A percentile compares a stretch with the other conserved stretches of the same genome.
Conservation (phyloP, 2,797 vertebrate species). For the Phoxinus dragarum region DNA sequence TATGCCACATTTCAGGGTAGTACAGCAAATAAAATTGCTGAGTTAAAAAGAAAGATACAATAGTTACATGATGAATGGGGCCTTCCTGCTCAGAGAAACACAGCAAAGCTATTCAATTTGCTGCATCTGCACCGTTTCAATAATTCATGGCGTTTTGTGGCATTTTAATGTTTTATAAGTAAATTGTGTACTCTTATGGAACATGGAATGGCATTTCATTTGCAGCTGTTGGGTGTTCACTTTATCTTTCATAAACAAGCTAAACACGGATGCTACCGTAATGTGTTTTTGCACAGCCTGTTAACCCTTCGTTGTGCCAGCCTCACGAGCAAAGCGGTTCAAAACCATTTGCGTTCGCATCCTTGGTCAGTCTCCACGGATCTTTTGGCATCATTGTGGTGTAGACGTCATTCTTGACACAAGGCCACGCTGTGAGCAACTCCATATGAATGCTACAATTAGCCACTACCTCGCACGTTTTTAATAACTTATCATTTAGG, state of each 20-base stretch:
- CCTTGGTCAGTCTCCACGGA: not conserved
- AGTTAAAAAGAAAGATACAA: constrained; percentile 86
- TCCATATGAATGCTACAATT: constrained; percentile 57
- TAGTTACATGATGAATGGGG: constrained; percentile 85
- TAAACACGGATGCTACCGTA: constrained; percentile 52
- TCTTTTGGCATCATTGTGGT: not conserved
- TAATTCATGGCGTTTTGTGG: constrained; percentile 85
- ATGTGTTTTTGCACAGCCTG: constrained; percentile 54
- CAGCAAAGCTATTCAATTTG: constrained; percentile 84
- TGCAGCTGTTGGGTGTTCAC: constrained; percentile 61
- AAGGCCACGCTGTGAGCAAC: constrained; percentile 69
- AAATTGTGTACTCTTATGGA: constrained; percentile 80
- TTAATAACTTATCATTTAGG: constrained; percentile 76
- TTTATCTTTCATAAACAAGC: constrained; percentile 66
- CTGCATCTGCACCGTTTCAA: constrained; percentile 85
- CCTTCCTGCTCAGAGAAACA: constrained; percentile 78
- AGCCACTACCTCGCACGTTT: constrained; percentile 65
- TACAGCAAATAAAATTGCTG: constrained; percentile 62
- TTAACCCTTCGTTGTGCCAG: constrained; percentile 61
- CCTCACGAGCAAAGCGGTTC: constrained; percentile 9
- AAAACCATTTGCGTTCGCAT: constrained; percentile 9
- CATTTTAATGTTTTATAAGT: constrained; percentile 89
- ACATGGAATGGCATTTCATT: constrained; percentile 60
- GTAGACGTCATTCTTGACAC: constrained; percentile 64
- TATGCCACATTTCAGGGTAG: not conserved